phyloP scores from a whole-genome alignment of 2,888 invertebrate species.

The Drosophila affinis region DNA sequence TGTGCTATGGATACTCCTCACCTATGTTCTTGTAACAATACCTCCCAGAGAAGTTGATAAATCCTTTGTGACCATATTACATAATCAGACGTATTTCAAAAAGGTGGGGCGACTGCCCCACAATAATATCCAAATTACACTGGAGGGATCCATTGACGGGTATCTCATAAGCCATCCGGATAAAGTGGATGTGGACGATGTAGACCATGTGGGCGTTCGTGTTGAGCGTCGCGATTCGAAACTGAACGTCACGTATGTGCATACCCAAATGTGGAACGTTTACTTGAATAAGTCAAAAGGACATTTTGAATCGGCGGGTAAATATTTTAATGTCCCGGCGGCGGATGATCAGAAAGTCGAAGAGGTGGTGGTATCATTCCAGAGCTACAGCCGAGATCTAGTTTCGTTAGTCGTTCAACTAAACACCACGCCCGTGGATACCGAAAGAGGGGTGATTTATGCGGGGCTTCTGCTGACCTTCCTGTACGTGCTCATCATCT shows the following conservation, averaged over 20 bases:
- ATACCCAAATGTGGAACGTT: slow-evolving; percentile 15
- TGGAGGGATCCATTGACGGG: neutral
- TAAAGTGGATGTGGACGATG: too few relatives aligned
- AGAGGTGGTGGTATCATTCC: neutral
- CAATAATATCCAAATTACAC: neutral
- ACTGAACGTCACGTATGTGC: neutral
- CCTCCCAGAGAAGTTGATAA: too few relatives aligned
- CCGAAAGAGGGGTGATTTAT: slow-evolving; percentile 88
- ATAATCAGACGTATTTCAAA: neutral
- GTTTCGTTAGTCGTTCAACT: slow-evolving; percentile 7
- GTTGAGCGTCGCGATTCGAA: slow-evolving; percentile 1
- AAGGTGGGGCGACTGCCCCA: neutral
- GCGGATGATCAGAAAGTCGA: rapidly evolving
- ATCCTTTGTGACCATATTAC: too few relatives aligned
- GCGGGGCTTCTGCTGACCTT: slow-evolving; percentile 88
- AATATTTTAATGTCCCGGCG: rapidly evolving
- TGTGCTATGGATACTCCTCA: too few relatives aligned
- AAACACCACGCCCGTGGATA: slow-evolving; percentile 86
- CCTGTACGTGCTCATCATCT: slow-evolving; percentile 92
- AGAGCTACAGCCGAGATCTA: neutral
- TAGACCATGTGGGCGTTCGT: neutral
- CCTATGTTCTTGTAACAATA: too few relatives aligned
- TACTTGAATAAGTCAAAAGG: neutral
- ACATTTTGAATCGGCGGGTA: rapidly evolving
- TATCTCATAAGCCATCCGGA: too few relatives aligned